These are phyloP conservation scores for Furcula furcula DNA, from an alignment of 2,888 invertebrate genomes.

Conservation along the genomic window DNA sequence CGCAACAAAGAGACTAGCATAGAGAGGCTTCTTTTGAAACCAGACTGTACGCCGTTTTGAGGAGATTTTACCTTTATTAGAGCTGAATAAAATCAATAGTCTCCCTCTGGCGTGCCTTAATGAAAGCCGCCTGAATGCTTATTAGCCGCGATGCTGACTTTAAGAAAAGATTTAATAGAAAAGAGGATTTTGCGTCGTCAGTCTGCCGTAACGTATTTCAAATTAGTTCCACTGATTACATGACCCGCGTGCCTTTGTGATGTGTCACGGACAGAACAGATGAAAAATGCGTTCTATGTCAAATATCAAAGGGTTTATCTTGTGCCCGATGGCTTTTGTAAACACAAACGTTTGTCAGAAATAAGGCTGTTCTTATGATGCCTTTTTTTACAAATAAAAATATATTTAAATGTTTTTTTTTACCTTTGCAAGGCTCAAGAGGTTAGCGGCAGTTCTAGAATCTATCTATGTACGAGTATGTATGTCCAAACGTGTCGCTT, in stretches of 20 bases:
- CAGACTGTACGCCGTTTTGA: slow-evolving; percentile 45
- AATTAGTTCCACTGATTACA: slow-evolving; percentile 46
- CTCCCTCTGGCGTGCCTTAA: slow-evolving; percentile 53
- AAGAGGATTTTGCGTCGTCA: slow-evolving; percentile 52
- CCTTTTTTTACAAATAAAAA: background rate
- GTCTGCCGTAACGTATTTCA: slow-evolving; percentile 41
- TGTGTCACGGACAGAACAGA: slow-evolving; percentile 34
- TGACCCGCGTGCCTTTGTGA: slow-evolving; percentile 25
- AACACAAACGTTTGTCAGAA: slow-evolving; percentile 20
- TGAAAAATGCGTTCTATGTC: slow-evolving; percentile 27
- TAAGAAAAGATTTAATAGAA: slow-evolving; percentile 49
- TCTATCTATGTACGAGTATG: too few species aligned
- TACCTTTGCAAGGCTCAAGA: too few species aligned
- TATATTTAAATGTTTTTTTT: too few species aligned
- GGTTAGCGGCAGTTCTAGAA: too few species aligned
- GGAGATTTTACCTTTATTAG: slow-evolving; percentile 63
- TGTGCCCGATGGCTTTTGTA: slow-evolving; percentile 27
- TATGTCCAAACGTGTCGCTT: too few species aligned
- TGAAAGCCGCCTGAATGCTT: slow-evolving; percentile 65
- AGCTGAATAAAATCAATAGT: slow-evolving; percentile 69
- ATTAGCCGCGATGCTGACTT: slow-evolving; percentile 58
- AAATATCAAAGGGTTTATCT: slow-evolving; percentile 37
- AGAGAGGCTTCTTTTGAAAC: slow-evolving; percentile 55
- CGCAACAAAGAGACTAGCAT: slow-evolving; percentile 52
- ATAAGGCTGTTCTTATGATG: too few species aligned